Percentiles rank a stretch among this genome's conserved stretches.
Evolutionary conservation across 1,140 invertebrate genomes (phyloP).

Genomic region (Potamilus streckersoni): DNA sequence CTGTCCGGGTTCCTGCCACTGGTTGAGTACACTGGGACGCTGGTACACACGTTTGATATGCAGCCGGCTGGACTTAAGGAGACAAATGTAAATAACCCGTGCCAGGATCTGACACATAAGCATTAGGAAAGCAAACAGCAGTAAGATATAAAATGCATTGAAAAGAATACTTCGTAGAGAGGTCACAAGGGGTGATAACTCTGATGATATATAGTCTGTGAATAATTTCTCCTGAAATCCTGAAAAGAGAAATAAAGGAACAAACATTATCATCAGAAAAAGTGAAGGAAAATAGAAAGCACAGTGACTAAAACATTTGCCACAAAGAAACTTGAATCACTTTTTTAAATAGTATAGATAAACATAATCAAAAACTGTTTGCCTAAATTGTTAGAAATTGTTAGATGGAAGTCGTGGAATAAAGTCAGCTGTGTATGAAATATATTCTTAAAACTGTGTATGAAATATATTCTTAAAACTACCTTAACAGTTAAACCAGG

Average conservation of each 20-base stretch:
- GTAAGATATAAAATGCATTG: constrained; percentile 20
- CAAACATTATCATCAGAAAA: background rate
- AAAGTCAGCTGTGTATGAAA: no score
- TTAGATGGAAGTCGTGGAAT: background rate
- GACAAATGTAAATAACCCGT: constrained; percentile 22
- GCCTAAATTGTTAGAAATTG: background rate
- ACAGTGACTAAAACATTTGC: no score
- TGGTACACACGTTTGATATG: constrained; percentile 20
- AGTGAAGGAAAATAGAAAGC: no score
- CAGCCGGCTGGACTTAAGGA: constrained; percentile 19
- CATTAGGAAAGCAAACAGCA: constrained; percentile 11
- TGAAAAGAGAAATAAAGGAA: constrained; percentile 9
- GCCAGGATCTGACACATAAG: constrained; percentile 24
- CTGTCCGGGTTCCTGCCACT: constrained; percentile 1
- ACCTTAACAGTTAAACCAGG: no score
- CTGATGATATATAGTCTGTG: constrained; percentile 10
- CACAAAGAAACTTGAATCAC: no score
- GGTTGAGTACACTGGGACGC: constrained; percentile 10
- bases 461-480: no score
- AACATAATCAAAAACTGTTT: background rate
- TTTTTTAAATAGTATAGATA: no score
- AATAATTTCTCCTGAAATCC: constrained; percentile 15
- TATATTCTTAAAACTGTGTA: no score
- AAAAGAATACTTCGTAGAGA: constrained; percentile 17
- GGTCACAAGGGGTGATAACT: constrained; percentile 28